Percentiles rank a stretch among this genome's conserved stretches.
Conservation (phyloP, 2,797 vertebrate genomes). For the Amblyraja radiata region DNA sequence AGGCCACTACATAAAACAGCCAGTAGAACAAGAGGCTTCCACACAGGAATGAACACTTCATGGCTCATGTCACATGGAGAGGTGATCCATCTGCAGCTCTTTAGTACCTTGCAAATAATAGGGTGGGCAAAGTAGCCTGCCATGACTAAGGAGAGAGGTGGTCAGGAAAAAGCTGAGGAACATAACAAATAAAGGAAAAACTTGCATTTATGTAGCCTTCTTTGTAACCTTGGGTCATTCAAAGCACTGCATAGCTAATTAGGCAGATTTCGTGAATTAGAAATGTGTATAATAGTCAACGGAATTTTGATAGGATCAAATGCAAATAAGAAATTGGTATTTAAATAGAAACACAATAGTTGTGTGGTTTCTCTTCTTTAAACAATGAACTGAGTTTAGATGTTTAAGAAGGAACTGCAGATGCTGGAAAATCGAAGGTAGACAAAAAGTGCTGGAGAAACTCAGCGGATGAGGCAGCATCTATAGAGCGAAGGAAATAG, state of each 20-base stretch:
- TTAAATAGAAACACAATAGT: background rate
- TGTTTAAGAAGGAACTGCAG: no score
- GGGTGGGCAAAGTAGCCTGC: background rate
- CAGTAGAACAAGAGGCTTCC: background rate
- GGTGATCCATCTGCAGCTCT: constrained; percentile 18
- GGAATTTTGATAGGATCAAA: no score
- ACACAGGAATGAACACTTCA: constrained; percentile 28
- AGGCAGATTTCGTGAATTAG: background rate
- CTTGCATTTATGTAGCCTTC: background rate
- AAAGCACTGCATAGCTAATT: background rate
- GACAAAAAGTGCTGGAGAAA: no score
- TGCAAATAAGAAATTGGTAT: background rate
- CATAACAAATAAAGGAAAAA: background rate
- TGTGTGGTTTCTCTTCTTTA: background rate
- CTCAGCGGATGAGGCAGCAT: no score
- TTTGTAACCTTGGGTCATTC: background rate
- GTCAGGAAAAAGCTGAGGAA: background rate
- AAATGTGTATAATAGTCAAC: no score
- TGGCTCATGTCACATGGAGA: background rate
- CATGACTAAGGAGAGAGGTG: background rate
- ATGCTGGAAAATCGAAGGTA: no score
- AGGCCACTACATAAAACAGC: constrained; percentile 21
- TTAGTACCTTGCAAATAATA: constrained; percentile 20
- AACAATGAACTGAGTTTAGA: background rate
- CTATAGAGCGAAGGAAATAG: no score